These are phyloP conservation scores for Thomomys bottae DNA, from an alignment of 2,113 vertebrate genomes.

Conservation along the genomic window DNA sequence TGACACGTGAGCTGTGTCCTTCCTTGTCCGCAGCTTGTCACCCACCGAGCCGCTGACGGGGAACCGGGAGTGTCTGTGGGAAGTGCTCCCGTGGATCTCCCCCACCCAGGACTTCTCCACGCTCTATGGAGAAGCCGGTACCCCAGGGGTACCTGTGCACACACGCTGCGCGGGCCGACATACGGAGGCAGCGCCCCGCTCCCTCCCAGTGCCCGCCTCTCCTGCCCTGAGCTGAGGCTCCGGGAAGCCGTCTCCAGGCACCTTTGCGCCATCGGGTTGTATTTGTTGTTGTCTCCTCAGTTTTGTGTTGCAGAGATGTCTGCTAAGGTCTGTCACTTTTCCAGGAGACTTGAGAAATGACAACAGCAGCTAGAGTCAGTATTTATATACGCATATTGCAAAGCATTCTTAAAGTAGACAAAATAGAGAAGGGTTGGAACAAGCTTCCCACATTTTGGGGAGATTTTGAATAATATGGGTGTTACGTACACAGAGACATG, in stretches of 20 bases:
- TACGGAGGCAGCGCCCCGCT: neutral
- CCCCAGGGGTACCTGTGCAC: no score
- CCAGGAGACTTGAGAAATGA: slow-evolving; percentile 70
- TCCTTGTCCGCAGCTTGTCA: slow-evolving; percentile 7
- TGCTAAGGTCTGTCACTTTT: slow-evolving; percentile 74
- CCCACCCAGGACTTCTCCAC: neutral
- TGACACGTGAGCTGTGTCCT: neutral
- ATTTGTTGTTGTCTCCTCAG: slow-evolving; percentile 74
- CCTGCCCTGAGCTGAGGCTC: slow-evolving; percentile 43
- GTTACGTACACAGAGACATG: slow-evolving; percentile 73
- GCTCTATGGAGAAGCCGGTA: no score
- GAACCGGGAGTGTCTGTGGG: neutral
- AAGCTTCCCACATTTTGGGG: slow-evolving; percentile 72
- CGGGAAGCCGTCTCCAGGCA: slow-evolving; percentile 35
- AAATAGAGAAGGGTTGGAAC: slow-evolving; percentile 77
- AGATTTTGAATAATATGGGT: slow-evolving; percentile 74
- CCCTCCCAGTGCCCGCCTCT: no score
- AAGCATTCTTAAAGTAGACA: slow-evolving; percentile 75
- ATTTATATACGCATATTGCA: slow-evolving; percentile 81
- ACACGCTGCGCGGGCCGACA: no score
- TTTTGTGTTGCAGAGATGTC: slow-evolving; percentile 70
- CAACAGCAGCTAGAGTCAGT: slow-evolving; percentile 75
- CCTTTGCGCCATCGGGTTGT: slow-evolving; percentile 58
- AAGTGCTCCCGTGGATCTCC: neutral
- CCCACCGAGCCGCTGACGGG: neutral